A percentile compares a stretch with the other conserved stretches of the same genome.
phyloP scores from a whole-genome alignment of 1,140 invertebrate genomes.

The Scaptodrosophila lebanonensis region DNA sequence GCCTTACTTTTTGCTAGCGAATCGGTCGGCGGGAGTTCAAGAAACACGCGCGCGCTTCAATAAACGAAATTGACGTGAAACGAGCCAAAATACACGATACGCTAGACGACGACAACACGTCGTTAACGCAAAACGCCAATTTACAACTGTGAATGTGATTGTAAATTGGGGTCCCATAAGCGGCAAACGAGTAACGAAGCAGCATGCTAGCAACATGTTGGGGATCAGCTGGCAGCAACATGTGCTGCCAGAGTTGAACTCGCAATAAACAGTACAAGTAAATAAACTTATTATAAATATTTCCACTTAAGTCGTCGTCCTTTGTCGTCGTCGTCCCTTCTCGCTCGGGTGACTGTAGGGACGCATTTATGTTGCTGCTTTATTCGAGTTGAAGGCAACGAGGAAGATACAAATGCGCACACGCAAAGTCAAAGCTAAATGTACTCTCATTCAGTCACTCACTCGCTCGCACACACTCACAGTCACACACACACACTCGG shows the following conservation, averaged over 20 bases:
- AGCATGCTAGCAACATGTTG: conserved; percentile 25
- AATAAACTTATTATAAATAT: conserved; percentile 76
- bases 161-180: conserved; percentile 57
- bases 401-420: conserved; percentile 63
- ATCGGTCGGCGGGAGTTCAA: conserved; percentile 21
- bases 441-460: conserved; percentile 51
- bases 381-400: conserved; percentile 27
- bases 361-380: conserved; percentile 55
- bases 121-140: conserved; percentile 72
- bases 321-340: conserved; percentile 7
- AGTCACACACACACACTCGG: conserved; percentile 3
- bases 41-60: background rate
- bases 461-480: conserved; percentile 7
- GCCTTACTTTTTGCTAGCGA: conserved; percentile 1
- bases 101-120: conserved; percentile 24
- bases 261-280: conserved; percentile 49
- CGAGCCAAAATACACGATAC: conserved; percentile 14
- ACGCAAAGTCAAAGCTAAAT: conserved; percentile 65
- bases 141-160: conserved; percentile 73
- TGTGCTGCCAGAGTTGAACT: conserved; percentile 12
- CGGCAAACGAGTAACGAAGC: conserved; percentile 56
- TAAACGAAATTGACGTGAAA: conserved; percentile 5
- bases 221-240: conserved; percentile 4
- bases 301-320: conserved; percentile 59
- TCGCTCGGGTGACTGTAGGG: conserved; percentile 42